These are phyloP conservation scores for Tamandua tetradactyla DNA, from an alignment of 2,797 vertebrate genomes.

Conservation along the genomic window DNA sequence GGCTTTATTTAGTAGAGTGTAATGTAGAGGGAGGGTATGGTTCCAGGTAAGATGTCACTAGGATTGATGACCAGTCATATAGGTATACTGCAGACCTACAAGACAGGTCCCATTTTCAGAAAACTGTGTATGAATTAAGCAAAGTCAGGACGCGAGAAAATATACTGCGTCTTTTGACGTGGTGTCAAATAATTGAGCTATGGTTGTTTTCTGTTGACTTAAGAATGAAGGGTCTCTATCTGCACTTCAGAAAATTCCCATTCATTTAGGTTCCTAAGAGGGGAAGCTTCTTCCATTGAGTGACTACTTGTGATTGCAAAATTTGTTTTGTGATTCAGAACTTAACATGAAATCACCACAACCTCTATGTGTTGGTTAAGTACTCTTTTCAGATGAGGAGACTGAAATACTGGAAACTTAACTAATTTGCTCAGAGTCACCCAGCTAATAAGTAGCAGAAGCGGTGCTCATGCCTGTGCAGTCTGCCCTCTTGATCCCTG, in stretches of 20 bases:
- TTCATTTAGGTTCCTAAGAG: background rate
- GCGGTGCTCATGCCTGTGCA: background rate
- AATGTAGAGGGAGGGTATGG: background rate
- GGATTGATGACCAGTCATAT: background rate
- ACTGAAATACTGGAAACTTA: background rate
- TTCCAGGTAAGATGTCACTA: background rate
- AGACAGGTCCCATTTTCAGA: background rate
- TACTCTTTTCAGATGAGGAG: background rate
- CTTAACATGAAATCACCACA: background rate
- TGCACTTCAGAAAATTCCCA: background rate
- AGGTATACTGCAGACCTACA: accelerated
- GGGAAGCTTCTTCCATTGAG: background rate
- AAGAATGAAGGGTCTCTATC: background rate
- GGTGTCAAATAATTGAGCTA: background rate
- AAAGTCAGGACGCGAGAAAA: background rate
- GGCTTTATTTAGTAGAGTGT: background rate
- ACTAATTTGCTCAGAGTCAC: background rate
- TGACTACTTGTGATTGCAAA: background rate
- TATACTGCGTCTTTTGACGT: background rate
- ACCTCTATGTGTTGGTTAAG: background rate
- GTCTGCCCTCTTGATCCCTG: background rate
- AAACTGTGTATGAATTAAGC: background rate
- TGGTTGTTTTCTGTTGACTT: background rate
- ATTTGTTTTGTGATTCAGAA: background rate
- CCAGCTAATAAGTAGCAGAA: background rate